Conservation (phyloP, 2,797 vertebrate species). For the Lophius americanus region DNA sequence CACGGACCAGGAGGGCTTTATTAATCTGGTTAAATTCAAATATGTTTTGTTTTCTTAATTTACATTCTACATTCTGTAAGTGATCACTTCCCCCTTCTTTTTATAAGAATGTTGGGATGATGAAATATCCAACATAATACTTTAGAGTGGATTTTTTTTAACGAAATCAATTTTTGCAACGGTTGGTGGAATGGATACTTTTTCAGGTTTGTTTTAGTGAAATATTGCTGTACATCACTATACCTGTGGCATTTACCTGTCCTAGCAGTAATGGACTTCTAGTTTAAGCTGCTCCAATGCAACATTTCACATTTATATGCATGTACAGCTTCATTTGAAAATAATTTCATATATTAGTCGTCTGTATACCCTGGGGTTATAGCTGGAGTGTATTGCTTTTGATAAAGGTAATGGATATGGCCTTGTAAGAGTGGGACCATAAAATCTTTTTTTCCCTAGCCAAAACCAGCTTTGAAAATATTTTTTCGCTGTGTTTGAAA, state of each 20-base stretch:
- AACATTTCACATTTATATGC: background rate
- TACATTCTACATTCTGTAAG: too few species aligned
- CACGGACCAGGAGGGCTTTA: background rate
- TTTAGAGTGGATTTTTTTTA: background rate
- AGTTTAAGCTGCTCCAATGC: background rate
- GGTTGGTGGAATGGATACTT: too few species aligned
- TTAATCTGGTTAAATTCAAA: too few species aligned
- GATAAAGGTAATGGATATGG: background rate
- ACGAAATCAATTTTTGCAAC: too few species aligned
- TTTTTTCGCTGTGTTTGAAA: slow-evolving; percentile 1
- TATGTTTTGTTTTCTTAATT: too few species aligned
- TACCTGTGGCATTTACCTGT: background rate
- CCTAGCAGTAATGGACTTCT: background rate
- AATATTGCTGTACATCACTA: background rate
- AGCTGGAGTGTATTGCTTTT: background rate
- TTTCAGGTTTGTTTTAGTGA: background rate
- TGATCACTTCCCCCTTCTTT: too few species aligned
- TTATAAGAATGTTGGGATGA: too few species aligned
- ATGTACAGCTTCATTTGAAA: too few species aligned
- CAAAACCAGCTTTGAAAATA: background rate
- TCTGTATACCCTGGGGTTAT: background rate
- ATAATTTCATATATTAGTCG: too few species aligned
- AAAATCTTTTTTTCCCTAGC: background rate
- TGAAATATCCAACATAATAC: too few species aligned
- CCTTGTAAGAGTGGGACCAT: slow-evolving; percentile 8